Conservation (phyloP, 2,888 invertebrate genomes). For the Callosobruchus maculatus region DNA sequence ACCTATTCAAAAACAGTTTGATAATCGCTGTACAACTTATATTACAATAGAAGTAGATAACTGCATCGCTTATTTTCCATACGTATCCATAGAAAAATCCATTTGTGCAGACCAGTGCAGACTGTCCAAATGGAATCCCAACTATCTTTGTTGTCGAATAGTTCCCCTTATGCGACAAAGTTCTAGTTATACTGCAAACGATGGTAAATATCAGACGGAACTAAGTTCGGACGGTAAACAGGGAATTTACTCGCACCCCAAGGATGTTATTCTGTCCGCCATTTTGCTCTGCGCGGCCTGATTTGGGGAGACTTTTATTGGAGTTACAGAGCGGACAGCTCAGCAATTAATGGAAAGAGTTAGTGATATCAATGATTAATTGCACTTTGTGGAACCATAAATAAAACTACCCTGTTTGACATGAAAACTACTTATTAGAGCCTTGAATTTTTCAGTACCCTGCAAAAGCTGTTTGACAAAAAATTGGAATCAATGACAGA, state of each 20-base stretch:
- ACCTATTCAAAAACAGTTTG: too few relatives aligned
- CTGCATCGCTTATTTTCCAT: too few relatives aligned
- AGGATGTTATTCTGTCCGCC: background rate
- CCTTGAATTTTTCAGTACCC: too few relatives aligned
- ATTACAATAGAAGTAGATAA: too few relatives aligned
- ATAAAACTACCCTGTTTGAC: too few relatives aligned
- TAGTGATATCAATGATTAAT: too few relatives aligned
- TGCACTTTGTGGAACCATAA: too few relatives aligned
- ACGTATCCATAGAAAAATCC: background rate
- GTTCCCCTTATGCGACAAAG: background rate
- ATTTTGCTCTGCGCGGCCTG: background rate
- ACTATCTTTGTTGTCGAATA: background rate
- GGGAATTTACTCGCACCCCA: background rate
- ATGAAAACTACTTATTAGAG: too few relatives aligned
- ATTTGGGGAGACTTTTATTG: background rate
- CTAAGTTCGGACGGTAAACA: background rate
- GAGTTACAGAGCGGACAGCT: background rate
- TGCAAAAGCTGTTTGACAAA: too few relatives aligned
- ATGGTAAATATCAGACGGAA: background rate
- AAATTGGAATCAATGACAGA: too few relatives aligned
- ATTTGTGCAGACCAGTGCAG: background rate
- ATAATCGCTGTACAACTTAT: too few relatives aligned
- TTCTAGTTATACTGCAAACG: background rate
- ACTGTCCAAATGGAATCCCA: background rate
- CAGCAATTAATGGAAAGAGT: too few relatives aligned